Percentiles rank a stretch among this genome's conserved stretches.
phyloP scores from a whole-genome alignment of 2,888 invertebrate species.

The Thumatha senex region DNA sequence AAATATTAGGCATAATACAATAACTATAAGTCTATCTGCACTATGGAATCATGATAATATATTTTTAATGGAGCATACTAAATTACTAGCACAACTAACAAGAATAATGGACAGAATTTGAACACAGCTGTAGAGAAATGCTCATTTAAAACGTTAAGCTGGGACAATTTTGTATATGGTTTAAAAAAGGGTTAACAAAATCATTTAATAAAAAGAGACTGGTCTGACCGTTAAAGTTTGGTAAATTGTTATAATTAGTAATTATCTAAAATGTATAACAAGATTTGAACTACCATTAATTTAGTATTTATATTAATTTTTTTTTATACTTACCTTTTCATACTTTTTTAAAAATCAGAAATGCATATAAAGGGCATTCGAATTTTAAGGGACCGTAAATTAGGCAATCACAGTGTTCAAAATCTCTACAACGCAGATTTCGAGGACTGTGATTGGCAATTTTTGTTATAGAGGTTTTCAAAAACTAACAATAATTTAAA shows the following conservation, averaged over 20 bases:
- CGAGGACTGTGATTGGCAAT: no score
- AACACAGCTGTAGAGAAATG: slow-evolving; percentile 31
- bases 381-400: no score
- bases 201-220: neutral
- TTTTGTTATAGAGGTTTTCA: no score
- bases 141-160: slow-evolving; percentile 1
- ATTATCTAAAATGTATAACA: no score
- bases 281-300: no score
- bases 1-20: no score
- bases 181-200: neutral
- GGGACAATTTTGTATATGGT: slow-evolving; percentile 5
- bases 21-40: slow-evolving; percentile 18
- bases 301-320: no score
- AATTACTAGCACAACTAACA: slow-evolving; percentile 15
- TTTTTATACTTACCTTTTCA: no score
- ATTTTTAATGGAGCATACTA: slow-evolving; percentile 9
- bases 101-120: slow-evolving; percentile 20
- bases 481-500: neutral
- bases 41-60: slow-evolving; percentile 17
- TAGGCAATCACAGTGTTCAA: no score
- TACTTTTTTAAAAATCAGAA: no score
- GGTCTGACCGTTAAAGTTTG: neutral
- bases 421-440: no score
- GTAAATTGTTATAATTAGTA: neutral
- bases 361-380: no score